Percentiles rank a stretch among this genome's conserved stretches.
Evolutionary conservation across 2,113 vertebrate species (phyloP).

Genomic region (Panthera uncia): DNA sequence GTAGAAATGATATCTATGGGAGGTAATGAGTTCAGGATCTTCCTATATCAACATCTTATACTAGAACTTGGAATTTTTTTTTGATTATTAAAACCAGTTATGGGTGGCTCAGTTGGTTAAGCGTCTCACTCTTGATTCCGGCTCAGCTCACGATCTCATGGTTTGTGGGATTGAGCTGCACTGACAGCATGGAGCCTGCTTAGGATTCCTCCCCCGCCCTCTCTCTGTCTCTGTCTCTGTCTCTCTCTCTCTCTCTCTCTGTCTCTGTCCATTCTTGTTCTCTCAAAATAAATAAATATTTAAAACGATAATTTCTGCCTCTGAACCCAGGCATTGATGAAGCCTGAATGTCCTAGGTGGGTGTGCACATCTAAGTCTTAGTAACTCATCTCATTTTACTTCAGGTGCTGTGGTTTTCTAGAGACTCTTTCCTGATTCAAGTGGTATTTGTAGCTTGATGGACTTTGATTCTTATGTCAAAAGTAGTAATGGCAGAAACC

Average conservation of each 20-base stretch:
- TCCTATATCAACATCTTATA: neutral
- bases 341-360: neutral
- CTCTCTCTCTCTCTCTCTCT: too few relatives aligned
- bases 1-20: neutral
- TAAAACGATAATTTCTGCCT: neutral
- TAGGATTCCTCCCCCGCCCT: too few relatives aligned
- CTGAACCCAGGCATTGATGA: neutral
- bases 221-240: too few relatives aligned
- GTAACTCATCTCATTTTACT: conserved; percentile 22
- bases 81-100: neutral
- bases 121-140: too few relatives aligned
- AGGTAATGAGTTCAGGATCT: neutral
- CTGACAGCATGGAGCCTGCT: too few relatives aligned
- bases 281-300: too few relatives aligned
- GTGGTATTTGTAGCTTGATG: neutral
- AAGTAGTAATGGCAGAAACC: neutral
- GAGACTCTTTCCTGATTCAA: neutral
- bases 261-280: too few relatives aligned
- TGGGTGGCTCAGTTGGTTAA: too few relatives aligned
- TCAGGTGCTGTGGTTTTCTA: neutral
- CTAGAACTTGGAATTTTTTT: neutral
- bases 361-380: neutral
- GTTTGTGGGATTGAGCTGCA: too few relatives aligned
- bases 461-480: neutral
- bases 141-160: too few relatives aligned